phyloP scores from a whole-genome alignment of 2,888 invertebrate genomes.

The Trachelus stipa region DNA sequence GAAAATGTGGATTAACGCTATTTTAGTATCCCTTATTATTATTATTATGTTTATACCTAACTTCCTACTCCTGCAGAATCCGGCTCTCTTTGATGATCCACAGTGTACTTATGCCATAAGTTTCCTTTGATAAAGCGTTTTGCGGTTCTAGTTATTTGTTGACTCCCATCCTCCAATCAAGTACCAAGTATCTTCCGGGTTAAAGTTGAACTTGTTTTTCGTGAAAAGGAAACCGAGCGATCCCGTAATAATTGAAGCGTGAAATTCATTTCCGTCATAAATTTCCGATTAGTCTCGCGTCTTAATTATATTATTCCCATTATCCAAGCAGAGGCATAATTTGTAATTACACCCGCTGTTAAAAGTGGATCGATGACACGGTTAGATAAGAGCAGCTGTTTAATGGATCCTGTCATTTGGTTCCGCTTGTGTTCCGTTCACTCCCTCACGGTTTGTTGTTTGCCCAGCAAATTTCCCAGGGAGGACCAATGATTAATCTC shows the following conservation, averaged over 20 bases:
- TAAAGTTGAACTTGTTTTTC: background rate
- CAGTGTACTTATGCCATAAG: background rate
- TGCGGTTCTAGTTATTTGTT: background rate
- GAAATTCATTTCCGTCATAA: background rate
- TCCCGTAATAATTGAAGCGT: background rate
- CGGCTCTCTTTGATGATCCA: background rate
- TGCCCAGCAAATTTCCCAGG: conserved; percentile 33
- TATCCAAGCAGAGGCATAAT: background rate
- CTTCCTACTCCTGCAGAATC: background rate
- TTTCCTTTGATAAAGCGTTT: background rate
- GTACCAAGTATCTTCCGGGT: background rate
- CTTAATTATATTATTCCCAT: conserved; percentile 3
- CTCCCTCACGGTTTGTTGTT: conserved; percentile 26
- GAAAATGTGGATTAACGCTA: background rate
- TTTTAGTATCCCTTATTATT: background rate
- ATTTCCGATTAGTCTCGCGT: background rate
- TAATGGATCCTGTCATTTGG: conserved; percentile 27
- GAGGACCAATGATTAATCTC: conserved; percentile 34
- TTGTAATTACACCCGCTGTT: background rate
- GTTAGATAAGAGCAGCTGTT: conserved; percentile 7
- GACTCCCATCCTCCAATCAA: background rate
- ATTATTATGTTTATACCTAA: background rate
- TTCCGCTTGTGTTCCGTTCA: conserved; percentile 28
- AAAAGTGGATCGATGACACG: conserved; percentile 5
- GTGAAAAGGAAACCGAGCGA: background rate